Base-by-base conservation (phyloP, 92 coral and sea anemone species). In the Hydrozoanthus gracilis region DNA sequence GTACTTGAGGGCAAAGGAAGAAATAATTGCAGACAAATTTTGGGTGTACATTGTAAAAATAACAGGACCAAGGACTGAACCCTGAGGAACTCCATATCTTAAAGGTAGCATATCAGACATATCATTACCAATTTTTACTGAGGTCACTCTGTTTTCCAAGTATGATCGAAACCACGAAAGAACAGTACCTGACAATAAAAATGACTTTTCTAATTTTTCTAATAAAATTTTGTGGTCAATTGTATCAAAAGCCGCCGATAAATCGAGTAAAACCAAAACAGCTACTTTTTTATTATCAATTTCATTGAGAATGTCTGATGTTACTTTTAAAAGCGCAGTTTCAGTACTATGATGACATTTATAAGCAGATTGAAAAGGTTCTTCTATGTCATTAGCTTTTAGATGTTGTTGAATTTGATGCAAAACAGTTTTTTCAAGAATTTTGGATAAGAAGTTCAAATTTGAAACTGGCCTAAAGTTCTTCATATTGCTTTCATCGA, bases 31-130 rank as follows among this genome's bases (percentile, higher is more conserved):
- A 27, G 78, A 46, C 78, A 73, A 27, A 46, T 39, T 46, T 73
- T 46, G 51, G 51, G 78, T 73, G 46, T 73, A 73, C 78, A 73
- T 73, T 15, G 51, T 46, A 6, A 39, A 73, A 46, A 73, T 13
- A 27, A 73, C 78, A 73, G 78, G 78, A 35, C 78, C 78, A 14
- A 73, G 51, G 15, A 73, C 78, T 5, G 46, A 73, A 35, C 78
- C 78, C 78, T 73, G 47, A 51, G 78, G 78, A 35, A 73, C 46
- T 39, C 74, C 78, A 52, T 52, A 52, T 52, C 11, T 52, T 52
- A 52, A 52, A 52, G 58, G 58, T 11, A 52, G 11, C 58, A 11
- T 52, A 52, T 52, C 58, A 52, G 58, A 52, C 11, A 52, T 52
- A 52, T 52, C 58, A 52, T 52, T 52, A 52, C 58, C 58, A 11